Evolutionary conservation across 2,888 invertebrate species (phyloP), one percentile per base, ranked within the genome.

Genomic region (Anodontia alba): DNA sequence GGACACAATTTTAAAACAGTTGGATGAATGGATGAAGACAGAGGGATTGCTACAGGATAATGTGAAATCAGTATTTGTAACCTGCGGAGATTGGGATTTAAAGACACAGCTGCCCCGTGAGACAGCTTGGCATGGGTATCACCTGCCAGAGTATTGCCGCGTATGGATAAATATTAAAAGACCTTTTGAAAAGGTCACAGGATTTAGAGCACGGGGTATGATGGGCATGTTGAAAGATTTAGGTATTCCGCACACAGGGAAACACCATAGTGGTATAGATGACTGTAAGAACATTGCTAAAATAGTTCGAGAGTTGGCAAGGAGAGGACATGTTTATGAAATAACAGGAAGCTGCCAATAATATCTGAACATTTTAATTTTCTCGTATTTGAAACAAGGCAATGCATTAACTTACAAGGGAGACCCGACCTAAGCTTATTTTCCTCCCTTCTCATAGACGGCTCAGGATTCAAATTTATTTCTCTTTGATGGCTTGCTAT

Each of bases 21-120:
- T 96, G 89, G 84, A 93, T 36, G 29, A 90, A 0, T 96, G 96
- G 96, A 83, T 96, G 75, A 79, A 90, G 5, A 79, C 92, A 95
- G 73, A 90, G 90, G 7, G 78, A 92, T 43, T 67, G 90, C n/a
- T 76, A 91, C 1, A 85, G 92, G 10, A 91, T 91, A 15, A 93
- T 94, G 71, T 71, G 3, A 71, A 89, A 8, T 93, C 95, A 42
- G 89, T 93, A 7, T 95, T 96, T 90, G 95, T 96, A 0, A 95
- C 96, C 0, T 96, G 95, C 87, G 96, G 96, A 5, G 95, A 96
- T 89, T 96, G 96, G 96, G 93, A 93, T 81, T 90, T 96, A n/a
- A 93, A 93, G 76, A 91, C 91, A 95, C 54, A 54, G 26, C 26
- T 54, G 23, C 54, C 54, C 3, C 54, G 54, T 23, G 54, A 54